Conservation (phyloP, 1,140 invertebrate genomes). For the Scaptodrosophila lebanonensis region DNA sequence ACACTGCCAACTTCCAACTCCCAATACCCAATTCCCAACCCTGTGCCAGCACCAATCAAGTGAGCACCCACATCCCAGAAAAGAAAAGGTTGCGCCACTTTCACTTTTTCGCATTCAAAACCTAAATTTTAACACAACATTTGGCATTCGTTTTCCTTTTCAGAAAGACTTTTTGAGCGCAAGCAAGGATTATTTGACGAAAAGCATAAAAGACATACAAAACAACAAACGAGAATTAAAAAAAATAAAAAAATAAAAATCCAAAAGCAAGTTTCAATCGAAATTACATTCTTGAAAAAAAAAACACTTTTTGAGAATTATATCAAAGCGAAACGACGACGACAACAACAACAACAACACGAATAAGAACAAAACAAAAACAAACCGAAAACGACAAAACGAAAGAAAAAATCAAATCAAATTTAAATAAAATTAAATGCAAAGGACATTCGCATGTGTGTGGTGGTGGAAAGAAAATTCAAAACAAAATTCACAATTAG, state of each 20-base stretch:
- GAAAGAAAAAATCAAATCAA: slow-evolving; percentile 47
- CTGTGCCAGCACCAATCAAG: slow-evolving; percentile 68
- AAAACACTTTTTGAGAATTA: slow-evolving; percentile 51
- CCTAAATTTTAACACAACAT: slow-evolving; percentile 25
- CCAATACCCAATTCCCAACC: slow-evolving; percentile 42
- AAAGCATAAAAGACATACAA: slow-evolving; percentile 19
- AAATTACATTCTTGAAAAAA: slow-evolving; percentile 39
- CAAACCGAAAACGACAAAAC: slow-evolving; percentile 5
- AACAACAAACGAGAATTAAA: slow-evolving; percentile 50
- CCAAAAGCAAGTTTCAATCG: slow-evolving; percentile 41
- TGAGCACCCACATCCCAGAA: slow-evolving; percentile 65
- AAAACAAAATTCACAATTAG: slow-evolving; percentile 77
- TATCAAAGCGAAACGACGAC: slow-evolving; percentile 46
- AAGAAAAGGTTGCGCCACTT: slow-evolving; percentile 67
- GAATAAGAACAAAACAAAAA: slow-evolving; percentile 22
- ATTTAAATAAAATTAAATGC: slow-evolving; percentile 76
- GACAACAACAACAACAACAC: slow-evolving; percentile 25
- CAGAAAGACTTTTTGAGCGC: slow-evolving; percentile 76
- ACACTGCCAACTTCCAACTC: slow-evolving; percentile 24
- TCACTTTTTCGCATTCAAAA: slow-evolving; percentile 47
- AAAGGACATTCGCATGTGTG: slow-evolving; percentile 77
- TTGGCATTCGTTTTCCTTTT: slow-evolving; percentile 38
- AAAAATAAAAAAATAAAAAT: slow-evolving; percentile 34
- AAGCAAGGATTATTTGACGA: slow-evolving; percentile 65
- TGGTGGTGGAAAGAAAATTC: slow-evolving; percentile 77